Base-by-base conservation (phyloP, 2,888 invertebrate species). In the Sussaba pulchella region DNA sequence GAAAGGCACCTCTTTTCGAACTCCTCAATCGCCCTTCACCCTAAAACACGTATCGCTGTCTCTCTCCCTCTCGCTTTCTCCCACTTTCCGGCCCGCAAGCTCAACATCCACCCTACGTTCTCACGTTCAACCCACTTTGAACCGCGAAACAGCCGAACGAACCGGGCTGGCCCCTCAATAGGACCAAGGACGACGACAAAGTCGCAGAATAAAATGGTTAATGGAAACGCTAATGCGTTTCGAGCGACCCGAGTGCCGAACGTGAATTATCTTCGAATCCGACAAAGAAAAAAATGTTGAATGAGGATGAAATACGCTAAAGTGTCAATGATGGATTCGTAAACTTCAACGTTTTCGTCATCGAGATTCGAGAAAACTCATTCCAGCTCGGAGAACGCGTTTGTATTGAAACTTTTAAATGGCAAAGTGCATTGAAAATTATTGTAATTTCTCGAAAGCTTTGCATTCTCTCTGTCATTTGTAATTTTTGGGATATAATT, bases 211-310 rank as follows among this genome's bases (percentile, higher is more conserved):
- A 64, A 77, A 73, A 81, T 77, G 73, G 76, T 72, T 73, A 77
- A 81, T 81, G 81, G 73, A 77, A 31, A 73, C 64, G 69, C 70
- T 81, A 81, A 81, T 81, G 81, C 81, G 69, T 77, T 77, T 73
- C 81, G 69, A 54, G 54, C 57, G 64, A 63, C 36, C 43, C 59
- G 63, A 81, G 76, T 80, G 71, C 76, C 63, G 14, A 36, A 39
- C 52, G 61, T 39, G 21, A 72, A 57, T 47, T 67, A 26, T n/a
- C 67, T 67, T 67, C 54, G 54, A 21, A 41, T 64, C 2, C 31
- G 69, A 63, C 64, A 57, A 73, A 39, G 59, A 61, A 75, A 24
- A 71, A 67, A 14, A 41, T 26, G 24, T 21, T 14, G 14, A 24
- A 54, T 52, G 61, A 52, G 12, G 14, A 75, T 8, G 41, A 39